Percentiles rank a stretch among this genome's conserved stretches.
Evolutionary conservation across 2,797 vertebrate species (phyloP).

Genomic region (Sylvilagus floridanus): DNA sequence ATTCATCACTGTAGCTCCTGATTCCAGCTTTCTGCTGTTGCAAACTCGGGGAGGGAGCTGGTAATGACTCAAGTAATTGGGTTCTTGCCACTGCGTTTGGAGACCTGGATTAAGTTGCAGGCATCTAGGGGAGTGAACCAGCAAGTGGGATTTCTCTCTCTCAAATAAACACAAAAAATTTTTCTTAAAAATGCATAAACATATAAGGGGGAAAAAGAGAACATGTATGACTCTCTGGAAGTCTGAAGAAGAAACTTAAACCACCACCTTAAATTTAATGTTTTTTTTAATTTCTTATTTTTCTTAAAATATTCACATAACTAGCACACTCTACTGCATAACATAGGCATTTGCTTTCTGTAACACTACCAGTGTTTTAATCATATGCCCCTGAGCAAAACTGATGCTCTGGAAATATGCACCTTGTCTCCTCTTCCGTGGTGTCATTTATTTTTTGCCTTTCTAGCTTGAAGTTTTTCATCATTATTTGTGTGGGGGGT

Average conservation of each 20-base stretch:
- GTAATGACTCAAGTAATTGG: too few species aligned
- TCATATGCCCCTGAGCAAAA: slow-evolving; percentile 18
- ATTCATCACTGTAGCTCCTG: too few species aligned
- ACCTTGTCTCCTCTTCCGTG: background rate
- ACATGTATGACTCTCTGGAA: background rate
- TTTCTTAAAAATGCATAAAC: too few species aligned
- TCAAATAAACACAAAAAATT: too few species aligned
- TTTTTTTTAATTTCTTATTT: background rate
- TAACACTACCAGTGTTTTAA: background rate
- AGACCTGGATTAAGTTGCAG: too few species aligned
- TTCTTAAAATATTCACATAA: background rate
- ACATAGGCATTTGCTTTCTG: background rate
- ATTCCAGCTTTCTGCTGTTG: too few species aligned
- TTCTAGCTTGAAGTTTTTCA: background rate
- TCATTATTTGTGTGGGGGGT: background rate
- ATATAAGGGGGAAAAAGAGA: too few species aligned
- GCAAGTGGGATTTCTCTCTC: too few species aligned
- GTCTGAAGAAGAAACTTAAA: background rate
- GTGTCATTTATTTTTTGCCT: background rate
- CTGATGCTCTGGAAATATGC: background rate
- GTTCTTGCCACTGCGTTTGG: too few species aligned
- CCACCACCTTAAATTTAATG: background rate
- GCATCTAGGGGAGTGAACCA: too few species aligned
- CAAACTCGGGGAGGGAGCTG: too few species aligned
- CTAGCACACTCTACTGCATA: background rate